phyloP scores from a whole-genome alignment of 2,113 vertebrate genomes.

The Lycaon pictus region DNA sequence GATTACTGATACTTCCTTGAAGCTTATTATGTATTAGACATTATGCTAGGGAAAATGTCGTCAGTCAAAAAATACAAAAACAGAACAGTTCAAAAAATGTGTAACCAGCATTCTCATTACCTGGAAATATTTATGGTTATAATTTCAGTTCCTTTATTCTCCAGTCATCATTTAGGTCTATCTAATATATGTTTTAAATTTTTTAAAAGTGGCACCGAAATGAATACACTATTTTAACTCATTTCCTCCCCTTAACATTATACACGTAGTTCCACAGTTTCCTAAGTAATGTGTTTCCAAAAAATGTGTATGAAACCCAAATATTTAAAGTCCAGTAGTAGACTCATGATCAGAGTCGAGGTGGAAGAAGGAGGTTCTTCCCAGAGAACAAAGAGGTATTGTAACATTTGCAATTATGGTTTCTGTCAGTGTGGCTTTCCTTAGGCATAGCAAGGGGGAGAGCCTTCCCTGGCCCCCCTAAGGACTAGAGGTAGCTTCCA shows the following conservation, averaged over 20 bases:
- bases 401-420: not conserved
- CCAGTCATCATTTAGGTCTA: not conserved
- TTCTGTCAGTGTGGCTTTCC: not conserved
- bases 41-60: not conserved
- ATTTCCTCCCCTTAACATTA: not conserved
- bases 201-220: not conserved
- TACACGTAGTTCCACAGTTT: not conserved
- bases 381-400: not conserved
- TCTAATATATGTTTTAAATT: not conserved
- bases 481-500: not conserved
- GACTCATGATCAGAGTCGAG: not conserved
- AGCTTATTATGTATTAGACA: not conserved
- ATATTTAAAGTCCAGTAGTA: not conserved
- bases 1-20: not conserved
- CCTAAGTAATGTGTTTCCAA: not conserved
- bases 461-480: rapidly evolving
- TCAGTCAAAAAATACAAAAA: not conserved
- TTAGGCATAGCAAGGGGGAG: not conserved
- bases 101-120: not conserved
- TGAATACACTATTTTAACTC: not conserved
- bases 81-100: not conserved
- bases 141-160: not conserved
- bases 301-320: conserved; percentile 28
- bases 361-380: not conserved
- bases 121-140: not conserved